Evolutionary conservation across 2,113 vertebrate genomes (phyloP).

Genomic region (Rhinopithecus roxellana): DNA sequence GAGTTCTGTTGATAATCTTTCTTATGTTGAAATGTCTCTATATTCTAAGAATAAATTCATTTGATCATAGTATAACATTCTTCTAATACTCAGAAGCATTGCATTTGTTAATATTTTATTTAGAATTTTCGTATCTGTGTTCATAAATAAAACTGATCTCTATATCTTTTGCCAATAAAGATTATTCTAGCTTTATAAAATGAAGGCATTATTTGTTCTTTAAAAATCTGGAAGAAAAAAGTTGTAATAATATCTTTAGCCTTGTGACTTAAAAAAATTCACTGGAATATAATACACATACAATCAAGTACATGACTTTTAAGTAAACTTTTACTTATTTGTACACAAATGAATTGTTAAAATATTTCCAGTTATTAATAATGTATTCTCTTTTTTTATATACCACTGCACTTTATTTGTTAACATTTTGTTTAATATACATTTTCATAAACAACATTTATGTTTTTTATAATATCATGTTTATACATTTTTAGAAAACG

Average conservation of each 20-base stretch:
- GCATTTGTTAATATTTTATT: constrained; percentile 11
- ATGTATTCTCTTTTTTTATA: not conserved
- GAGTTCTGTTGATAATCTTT: not conserved
- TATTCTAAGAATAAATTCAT: not conserved
- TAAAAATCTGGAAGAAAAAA: not conserved
- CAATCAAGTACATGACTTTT: not conserved
- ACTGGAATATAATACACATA: not conserved
- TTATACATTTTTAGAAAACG: not conserved
- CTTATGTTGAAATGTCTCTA: constrained; percentile 9
- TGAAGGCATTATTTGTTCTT: not conserved
- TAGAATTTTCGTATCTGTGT: not conserved
- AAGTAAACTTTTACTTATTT: not conserved
- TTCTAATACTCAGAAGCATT: not conserved
- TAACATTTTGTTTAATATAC: not conserved
- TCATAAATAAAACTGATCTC: not conserved
- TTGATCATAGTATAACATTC: not conserved
- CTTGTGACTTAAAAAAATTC: not conserved
- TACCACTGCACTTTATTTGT: not conserved
- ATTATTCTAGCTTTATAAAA: not conserved
- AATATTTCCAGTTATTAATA: not conserved
- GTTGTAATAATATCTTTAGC: not conserved
- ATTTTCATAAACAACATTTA: not conserved
- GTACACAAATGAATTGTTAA: not conserved
- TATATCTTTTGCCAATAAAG: not conserved
- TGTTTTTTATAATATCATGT: not conserved